phyloP scores from a whole-genome alignment of 2,888 invertebrate genomes.

The Eugnorisma glareosa region DNA sequence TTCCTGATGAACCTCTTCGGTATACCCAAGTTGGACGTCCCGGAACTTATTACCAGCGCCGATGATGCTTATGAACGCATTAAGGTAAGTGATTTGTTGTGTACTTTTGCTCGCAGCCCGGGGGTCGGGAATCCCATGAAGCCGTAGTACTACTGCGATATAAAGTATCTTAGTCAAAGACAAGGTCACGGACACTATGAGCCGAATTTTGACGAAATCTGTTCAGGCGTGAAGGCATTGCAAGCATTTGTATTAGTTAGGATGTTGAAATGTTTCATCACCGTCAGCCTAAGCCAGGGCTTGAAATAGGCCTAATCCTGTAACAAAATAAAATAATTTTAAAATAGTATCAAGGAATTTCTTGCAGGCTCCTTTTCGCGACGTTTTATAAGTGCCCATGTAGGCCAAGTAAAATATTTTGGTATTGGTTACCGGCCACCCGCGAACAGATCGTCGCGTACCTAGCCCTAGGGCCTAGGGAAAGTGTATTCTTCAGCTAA shows the following conservation, averaged over 20 bases:
- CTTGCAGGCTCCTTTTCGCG: no score
- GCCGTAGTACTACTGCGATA: background rate
- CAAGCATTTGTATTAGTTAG: no score
- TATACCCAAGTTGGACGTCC: slow-evolving; percentile 92
- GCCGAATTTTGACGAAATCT: background rate
- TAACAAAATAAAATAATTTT: no score
- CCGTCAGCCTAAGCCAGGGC: no score
- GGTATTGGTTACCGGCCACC: no score
- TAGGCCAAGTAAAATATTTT: no score
- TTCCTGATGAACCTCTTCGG: slow-evolving; percentile 91
- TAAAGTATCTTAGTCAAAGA: background rate
- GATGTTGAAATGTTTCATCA: background rate
- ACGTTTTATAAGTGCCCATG: no score
- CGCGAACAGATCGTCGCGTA: no score
- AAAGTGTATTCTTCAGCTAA: background rate
- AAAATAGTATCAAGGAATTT: no score
- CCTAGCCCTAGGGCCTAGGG: no score
- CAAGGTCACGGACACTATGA: background rate
- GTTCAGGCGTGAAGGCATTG: background rate
- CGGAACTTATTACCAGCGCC: slow-evolving; percentile 92
- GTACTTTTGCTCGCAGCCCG: background rate
- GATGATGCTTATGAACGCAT: slow-evolving; percentile 88
- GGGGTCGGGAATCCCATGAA: background rate
- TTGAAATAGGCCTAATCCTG: no score
- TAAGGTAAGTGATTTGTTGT: slow-evolving; percentile 69